Percentiles rank a stretch among this genome's conserved stretches.
Evolutionary conservation across 2,797 vertebrate species (phyloP).

Genomic region (Pteropus rufus): DNA sequence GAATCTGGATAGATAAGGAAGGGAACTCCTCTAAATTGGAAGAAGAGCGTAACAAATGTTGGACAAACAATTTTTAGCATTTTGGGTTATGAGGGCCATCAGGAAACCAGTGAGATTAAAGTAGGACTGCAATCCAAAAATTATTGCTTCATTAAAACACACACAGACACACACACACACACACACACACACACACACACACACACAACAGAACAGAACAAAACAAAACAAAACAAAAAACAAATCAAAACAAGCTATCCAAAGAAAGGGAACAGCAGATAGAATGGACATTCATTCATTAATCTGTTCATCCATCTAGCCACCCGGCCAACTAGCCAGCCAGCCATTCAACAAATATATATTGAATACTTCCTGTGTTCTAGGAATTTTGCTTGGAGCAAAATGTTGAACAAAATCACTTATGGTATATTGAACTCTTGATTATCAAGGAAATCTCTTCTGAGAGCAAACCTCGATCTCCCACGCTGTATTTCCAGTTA

Average conservation of each 20-base stretch:
- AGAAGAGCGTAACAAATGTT: neutral
- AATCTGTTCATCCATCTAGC: neutral
- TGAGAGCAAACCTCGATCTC: neutral
- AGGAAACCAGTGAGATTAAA: neutral
- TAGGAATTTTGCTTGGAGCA: neutral
- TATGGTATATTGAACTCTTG: neutral
- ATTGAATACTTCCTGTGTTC: neutral
- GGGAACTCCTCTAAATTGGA: neutral
- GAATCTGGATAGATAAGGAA: neutral
- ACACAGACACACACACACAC: neutral
- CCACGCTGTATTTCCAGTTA: neutral
- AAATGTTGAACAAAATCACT: conserved; percentile 17
- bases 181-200: neutral
- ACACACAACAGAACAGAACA: neutral
- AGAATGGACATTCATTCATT: neutral
- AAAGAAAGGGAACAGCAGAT: neutral
- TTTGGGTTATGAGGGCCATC: neutral
- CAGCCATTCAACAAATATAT: neutral
- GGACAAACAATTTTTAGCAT: neutral
- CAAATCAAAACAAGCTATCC: neutral
- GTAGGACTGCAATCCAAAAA: neutral
- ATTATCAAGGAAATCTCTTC: conserved; percentile 27
- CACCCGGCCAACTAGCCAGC: neutral
- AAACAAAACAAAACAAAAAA: neutral
- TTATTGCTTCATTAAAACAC: neutral